These are phyloP conservation scores for Callipepla californica DNA, from an alignment of 2,113 vertebrate species.

Conservation along the genomic window DNA sequence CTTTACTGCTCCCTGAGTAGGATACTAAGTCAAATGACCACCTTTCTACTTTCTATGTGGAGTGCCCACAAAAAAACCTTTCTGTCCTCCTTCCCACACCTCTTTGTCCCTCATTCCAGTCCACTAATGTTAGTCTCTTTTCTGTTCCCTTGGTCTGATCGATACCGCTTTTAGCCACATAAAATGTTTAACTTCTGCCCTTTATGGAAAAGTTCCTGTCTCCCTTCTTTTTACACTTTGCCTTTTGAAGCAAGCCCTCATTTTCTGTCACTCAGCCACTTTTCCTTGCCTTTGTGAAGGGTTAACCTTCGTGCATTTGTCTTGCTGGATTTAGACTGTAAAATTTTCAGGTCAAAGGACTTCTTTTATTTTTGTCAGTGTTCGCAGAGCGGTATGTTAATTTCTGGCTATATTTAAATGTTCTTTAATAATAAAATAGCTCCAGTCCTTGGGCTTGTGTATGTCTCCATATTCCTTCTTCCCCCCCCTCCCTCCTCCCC, in stretches of 20 bases:
- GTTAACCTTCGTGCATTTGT: neutral
- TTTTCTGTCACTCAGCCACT: neutral
- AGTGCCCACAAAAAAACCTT: neutral
- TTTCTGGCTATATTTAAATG: neutral
- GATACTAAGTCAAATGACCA: neutral
- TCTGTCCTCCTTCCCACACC: neutral
- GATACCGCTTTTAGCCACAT: neutral
- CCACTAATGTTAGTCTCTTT: neutral
- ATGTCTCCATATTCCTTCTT: neutral
- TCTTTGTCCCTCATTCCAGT: neutral
- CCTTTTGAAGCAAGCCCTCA: neutral
- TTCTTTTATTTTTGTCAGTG: neutral
- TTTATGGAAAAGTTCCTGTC: neutral
- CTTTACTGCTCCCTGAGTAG: neutral
- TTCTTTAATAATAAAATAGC: neutral
- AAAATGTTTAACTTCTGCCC: neutral
- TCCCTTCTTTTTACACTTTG: neutral
- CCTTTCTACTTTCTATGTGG: neutral
- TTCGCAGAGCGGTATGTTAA: slow-evolving; percentile 4
- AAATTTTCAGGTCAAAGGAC: neutral
- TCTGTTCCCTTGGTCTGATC: neutral
- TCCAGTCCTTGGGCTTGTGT: slow-evolving; percentile 13
- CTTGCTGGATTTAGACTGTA: slow-evolving; percentile 1
- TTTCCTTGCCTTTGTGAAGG: slow-evolving; percentile 18
- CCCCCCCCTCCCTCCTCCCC: neutral